Conservation (phyloP, 2,797 vertebrate genomes). For the Ataeniobius toweri region DNA sequence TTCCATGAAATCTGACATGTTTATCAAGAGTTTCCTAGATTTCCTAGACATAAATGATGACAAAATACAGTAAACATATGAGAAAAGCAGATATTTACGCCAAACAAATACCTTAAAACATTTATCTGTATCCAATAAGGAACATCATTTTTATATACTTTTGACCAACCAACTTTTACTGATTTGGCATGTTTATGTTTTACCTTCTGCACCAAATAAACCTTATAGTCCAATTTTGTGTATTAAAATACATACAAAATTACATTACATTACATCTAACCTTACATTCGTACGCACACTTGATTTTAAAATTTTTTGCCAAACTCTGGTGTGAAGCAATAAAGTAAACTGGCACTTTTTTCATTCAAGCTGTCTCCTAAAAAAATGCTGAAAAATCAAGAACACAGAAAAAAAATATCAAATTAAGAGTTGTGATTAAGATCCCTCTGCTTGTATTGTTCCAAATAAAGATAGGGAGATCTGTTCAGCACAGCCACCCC, state of each 20-base stretch:
- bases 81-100: neutral
- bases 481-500: conserved; percentile 12
- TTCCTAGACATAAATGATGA: neutral
- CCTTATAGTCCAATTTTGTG: too few species aligned
- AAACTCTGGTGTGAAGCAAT: neutral
- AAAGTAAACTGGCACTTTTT: neutral
- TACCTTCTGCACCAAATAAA: neutral
- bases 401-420: neutral
- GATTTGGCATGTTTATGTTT: neutral
- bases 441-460: neutral
- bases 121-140: neutral
- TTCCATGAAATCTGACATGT: conserved; percentile 16
- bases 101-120: neutral
- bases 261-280: neutral
- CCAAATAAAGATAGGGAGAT: neutral
- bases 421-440: neutral
- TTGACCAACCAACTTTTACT: neutral
- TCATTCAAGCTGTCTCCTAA: neutral
- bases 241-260: too few species aligned
- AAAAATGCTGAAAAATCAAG: neutral
- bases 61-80: neutral
- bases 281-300: neutral
- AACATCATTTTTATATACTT: neutral
- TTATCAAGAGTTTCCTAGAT: neutral
- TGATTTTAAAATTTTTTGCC: neutral